Conservation (phyloP, 1,140 invertebrate species). For the Thaumatotibia leucotreta region DNA sequence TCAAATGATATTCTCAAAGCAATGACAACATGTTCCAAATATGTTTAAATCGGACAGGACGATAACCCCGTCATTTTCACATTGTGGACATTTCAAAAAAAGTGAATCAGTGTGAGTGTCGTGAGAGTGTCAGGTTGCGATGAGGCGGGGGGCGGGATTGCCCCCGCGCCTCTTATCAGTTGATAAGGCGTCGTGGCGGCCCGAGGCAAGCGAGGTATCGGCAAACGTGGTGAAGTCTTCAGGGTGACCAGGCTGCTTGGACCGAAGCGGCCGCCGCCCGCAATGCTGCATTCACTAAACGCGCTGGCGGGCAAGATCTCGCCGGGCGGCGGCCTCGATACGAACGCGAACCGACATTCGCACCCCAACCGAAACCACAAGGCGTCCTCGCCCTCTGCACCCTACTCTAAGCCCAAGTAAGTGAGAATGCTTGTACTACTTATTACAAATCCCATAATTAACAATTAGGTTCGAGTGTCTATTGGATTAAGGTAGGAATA, state of each 20-base stretch:
- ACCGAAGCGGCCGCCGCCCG: slow-evolving; percentile 68
- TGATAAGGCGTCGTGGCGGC: slow-evolving; percentile 61
- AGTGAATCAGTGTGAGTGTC: slow-evolving; percentile 33
- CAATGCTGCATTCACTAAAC: slow-evolving; percentile 87
- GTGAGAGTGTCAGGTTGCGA: slow-evolving; percentile 62
- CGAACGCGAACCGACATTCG: slow-evolving; percentile 77
- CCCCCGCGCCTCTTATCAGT: slow-evolving; percentile 68
- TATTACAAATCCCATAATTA: neutral
- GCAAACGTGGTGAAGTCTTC: slow-evolving; percentile 49
- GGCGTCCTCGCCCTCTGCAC: slow-evolving; percentile 50
- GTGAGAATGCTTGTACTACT: slow-evolving; percentile 26
- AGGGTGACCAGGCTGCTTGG: slow-evolving; percentile 66
- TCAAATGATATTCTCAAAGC: neutral
- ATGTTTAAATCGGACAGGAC: slow-evolving; percentile 57
- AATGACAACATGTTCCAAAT: slow-evolving; percentile 3
- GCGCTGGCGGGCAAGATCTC: slow-evolving; percentile 88
- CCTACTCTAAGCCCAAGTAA: slow-evolving; percentile 73
- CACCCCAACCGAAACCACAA: slow-evolving; percentile 78
- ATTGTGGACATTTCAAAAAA: slow-evolving; percentile 34
- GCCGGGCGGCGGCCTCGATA: slow-evolving; percentile 80
- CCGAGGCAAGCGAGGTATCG: slow-evolving; percentile 38
- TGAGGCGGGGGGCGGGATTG: slow-evolving; percentile 63
- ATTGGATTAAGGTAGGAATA: too few relatives aligned
- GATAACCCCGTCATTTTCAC: slow-evolving; percentile 44
- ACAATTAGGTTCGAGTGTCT: slow-evolving; percentile 4